Conservation (phyloP, 2,888 invertebrate genomes). For the Platycheirus rosarum region DNA sequence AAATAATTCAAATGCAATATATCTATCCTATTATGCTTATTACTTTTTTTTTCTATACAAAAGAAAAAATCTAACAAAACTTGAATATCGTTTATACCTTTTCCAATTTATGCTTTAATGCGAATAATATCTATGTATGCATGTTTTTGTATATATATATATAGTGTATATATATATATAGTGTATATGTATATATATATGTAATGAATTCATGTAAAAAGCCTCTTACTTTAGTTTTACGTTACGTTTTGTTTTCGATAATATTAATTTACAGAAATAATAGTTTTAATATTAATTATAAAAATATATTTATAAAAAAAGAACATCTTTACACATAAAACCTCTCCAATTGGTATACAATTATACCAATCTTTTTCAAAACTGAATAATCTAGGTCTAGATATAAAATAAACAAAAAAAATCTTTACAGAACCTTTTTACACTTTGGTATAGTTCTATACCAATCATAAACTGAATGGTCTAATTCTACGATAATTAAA, state of each 20-base stretch:
- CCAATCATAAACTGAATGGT: constrained; percentile 39
- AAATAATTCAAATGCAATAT: constrained; percentile 51
- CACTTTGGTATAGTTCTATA: constrained; percentile 17
- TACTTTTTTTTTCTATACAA: constrained; percentile 33
- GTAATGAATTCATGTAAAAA: constrained; percentile 72
- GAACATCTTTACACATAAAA: constrained; percentile 48
- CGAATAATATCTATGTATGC: constrained; percentile 71
- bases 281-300: constrained; percentile 6
- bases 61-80: constrained; percentile 44
- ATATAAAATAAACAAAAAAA: constrained; percentile 21
- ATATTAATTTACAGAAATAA: constrained; percentile 62
- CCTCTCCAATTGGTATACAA: constrained; percentile 1
- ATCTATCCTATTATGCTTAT: constrained; percentile 38
- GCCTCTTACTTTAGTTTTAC: constrained; percentile 67
- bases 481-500: constrained; percentile 34
- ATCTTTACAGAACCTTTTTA: constrained; percentile 26
- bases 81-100: constrained; percentile 46
- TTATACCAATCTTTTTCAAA: constrained; percentile 32
- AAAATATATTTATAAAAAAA: constrained; percentile 13
- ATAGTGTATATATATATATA: constrained; percentile 69
- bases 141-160: constrained; percentile 66
- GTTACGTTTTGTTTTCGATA: constrained; percentile 29
- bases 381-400: constrained; percentile 20
- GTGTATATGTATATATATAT: constrained; percentile 6
- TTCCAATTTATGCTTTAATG: constrained; percentile 43